Evolutionary conservation across 1,140 invertebrate genomes (phyloP).

Genomic region (Lasioglossum baleicum): DNA sequence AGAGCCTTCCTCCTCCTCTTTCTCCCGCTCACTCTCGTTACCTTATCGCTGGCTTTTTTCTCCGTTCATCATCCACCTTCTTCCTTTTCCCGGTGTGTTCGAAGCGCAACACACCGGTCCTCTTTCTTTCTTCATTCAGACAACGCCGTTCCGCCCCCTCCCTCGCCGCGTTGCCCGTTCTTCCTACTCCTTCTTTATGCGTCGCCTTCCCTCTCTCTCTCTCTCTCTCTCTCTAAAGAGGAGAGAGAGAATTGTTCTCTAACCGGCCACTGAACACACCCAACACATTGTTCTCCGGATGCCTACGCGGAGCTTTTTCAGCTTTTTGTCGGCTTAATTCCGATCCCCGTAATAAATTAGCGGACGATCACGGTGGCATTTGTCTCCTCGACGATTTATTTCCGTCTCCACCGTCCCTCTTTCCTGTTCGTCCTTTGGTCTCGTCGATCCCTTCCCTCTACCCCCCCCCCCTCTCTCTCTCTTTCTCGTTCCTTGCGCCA

Average conservation of each 20-base stretch:
- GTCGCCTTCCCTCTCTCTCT: neutral
- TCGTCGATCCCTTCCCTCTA: neutral
- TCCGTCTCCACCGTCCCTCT: slow-evolving; percentile 3
- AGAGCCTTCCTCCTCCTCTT: slow-evolving; percentile 3
- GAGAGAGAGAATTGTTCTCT: slow-evolving; percentile 18
- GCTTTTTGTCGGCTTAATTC: slow-evolving; percentile 76
- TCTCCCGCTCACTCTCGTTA: slow-evolving; percentile 37
- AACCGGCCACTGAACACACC: slow-evolving; percentile 39
- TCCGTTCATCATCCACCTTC: neutral
- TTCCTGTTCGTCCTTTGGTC: neutral
- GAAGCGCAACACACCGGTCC: slow-evolving; percentile 4
- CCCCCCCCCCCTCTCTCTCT: neutral
- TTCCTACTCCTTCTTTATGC: slow-evolving; percentile 9
- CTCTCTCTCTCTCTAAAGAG: slow-evolving; percentile 1
- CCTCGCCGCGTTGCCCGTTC: neutral
- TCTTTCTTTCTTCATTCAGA: neutral
- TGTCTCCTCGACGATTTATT: slow-evolving; percentile 70
- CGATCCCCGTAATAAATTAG: slow-evolving; percentile 70
- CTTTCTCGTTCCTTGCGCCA: neutral
- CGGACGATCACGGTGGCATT: slow-evolving; percentile 75
- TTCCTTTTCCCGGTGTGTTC: neutral
- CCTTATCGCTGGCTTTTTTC: slow-evolving; percentile 31
- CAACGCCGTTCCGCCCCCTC: neutral
- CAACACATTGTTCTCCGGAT: slow-evolving; percentile 68
- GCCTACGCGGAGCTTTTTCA: slow-evolving; percentile 63